Base-by-base conservation (phyloP, 2,888 invertebrate species). In the Girardia tigrina region DNA sequence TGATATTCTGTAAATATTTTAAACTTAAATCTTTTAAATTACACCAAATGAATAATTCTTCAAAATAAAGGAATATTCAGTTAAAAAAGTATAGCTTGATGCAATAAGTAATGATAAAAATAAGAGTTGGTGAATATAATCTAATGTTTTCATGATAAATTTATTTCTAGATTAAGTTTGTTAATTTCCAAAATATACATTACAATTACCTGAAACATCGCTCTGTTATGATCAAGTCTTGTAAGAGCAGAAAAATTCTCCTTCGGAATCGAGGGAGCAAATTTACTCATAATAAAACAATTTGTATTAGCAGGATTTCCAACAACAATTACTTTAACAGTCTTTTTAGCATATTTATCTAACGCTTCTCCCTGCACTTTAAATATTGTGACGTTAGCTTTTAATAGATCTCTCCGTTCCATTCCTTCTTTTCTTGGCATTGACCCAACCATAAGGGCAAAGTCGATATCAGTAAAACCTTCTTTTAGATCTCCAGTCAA, bases 281-380 rank as follows among this genome's bases (percentile, higher is more conserved):
- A 95, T 82, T 92, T 91, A 14, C 92, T 90, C 84, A 94, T 93
- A 80, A 98, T 92, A 73, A 92, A 86, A 14, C 95, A 95, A 86
- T 99, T 98, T 1, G 98, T 99, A 84, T 99, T 99, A 23, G 98
- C 98, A 73, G 98, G 98, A 85, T 98, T 98, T 69, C 98, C 98
- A 79, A 99, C 98, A 42, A 99, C 97, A 71, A 98, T 87, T 20
- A 87, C 92, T 87, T 94, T 97, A 70, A 94, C 91, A 83, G 90
- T 90, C 82, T 94, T 94, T 80, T 90, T 91, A 29, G 95, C 92
- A 83, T 88, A 88, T 83, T 91, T 89, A 82, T 97, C 90, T 42
- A 98, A 85, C 2, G 97, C 94, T 82, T 91, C 89, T 16, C 98
- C 97, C 80, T 97, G 97, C 74, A 89, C 90, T 86, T 95, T 94